These are phyloP conservation scores for Polypterus bichir DNA, from an alignment of 2,113 vertebrate species.

Conservation along the genomic window DNA sequence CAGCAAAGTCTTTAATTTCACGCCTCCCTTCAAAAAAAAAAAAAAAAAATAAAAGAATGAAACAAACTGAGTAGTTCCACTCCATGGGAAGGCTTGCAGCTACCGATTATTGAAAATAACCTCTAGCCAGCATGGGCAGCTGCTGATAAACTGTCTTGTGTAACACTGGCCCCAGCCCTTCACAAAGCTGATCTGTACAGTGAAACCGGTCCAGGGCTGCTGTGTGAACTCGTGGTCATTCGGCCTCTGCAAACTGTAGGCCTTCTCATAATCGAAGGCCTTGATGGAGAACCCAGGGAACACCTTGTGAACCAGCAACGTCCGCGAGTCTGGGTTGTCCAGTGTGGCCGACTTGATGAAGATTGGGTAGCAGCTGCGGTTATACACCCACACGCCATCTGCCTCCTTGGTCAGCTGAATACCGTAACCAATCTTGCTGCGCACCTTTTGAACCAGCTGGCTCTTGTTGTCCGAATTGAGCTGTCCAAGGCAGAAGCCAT, in stretches of 20 bases:
- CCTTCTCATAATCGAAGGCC: conserved; percentile 96
- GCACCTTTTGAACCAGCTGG: conserved; percentile 91
- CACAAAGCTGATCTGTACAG: conserved; percentile 96
- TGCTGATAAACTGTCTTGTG: conserved; percentile 97
- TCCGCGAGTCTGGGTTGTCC: conserved; percentile 97
- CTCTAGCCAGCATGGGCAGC: conserved; percentile 97
- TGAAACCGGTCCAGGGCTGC: conserved; percentile 90
- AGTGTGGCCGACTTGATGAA: conserved; percentile 99
- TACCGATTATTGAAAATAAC: conserved; percentile 95
- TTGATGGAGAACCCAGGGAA: conserved; percentile 97
- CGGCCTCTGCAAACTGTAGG: conserved; percentile 79
- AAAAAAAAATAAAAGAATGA: too few relatives aligned
- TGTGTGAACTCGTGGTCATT: conserved; percentile 97
- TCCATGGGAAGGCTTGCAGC: conserved; percentile 31
- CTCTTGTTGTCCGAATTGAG: conserved; percentile 92
- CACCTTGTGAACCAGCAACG: conserved; percentile 92
- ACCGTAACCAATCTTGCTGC: conserved; percentile 91
- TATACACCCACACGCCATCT: conserved; percentile 96
- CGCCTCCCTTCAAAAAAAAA: conserved; percentile 5
- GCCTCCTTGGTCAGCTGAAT: conserved; percentile 90
- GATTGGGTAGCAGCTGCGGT: conserved; percentile 96
- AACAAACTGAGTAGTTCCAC: conserved; percentile 9
- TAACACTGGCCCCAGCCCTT: conserved; percentile 99
- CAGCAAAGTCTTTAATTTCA: conserved; percentile 37
- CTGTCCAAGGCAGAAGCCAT: conserved; percentile 96